Percentiles rank a stretch among this genome's conserved stretches.
These are phyloP conservation scores for Struthio camelus DNA, from an alignment of 2,113 vertebrate genomes.

Conservation along the genomic window DNA sequence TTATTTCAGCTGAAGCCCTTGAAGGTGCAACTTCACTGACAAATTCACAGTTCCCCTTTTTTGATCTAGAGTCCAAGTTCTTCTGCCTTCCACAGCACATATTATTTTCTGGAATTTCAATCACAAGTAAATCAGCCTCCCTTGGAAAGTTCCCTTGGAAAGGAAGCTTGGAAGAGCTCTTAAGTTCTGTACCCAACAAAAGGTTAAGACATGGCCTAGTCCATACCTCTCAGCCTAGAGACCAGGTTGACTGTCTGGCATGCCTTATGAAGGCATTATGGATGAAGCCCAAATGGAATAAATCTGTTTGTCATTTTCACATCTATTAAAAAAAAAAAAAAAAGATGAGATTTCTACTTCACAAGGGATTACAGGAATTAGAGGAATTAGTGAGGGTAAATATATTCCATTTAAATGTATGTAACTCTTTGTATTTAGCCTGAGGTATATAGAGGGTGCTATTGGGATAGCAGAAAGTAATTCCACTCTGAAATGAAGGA, in stretches of 20 bases:
- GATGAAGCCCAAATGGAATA: neutral
- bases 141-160: neutral
- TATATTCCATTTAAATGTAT: neutral
- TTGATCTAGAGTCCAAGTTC: neutral
- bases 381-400: neutral
- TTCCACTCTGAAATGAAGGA: neutral
- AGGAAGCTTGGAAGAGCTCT: neutral
- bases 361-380: neutral
- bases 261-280: neutral
- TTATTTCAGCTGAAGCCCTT: neutral
- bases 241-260: neutral
- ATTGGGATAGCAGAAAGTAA: neutral
- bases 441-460: neutral
- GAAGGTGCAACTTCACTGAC: neutral
- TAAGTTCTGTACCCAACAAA: neutral
- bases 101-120: neutral
- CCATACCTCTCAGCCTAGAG: neutral
- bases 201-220: neutral
- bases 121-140: neutral
- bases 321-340: neutral
- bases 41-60: neutral
- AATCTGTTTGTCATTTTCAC: neutral
- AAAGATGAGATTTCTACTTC: neutral
- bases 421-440: neutral
- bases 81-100: fast-evolving